Percentiles rank a stretch among this genome's conserved stretches.
These are phyloP conservation scores for Drosophila ochracea DNA, from an alignment of 2,888 invertebrate genomes.

Conservation along the genomic window DNA sequence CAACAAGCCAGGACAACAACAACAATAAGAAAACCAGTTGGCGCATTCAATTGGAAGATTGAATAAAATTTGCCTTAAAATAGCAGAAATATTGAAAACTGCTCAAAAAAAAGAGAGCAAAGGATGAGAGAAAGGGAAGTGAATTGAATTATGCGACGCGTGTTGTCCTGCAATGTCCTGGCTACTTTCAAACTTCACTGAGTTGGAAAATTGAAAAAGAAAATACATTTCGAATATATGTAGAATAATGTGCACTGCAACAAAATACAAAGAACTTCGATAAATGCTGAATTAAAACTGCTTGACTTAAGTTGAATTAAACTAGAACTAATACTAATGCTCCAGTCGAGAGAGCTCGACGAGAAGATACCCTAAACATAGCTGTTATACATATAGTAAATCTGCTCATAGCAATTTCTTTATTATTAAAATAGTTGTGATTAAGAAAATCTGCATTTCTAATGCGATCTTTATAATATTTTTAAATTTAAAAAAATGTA, in stretches of 20 bases:
- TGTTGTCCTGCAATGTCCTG: conserved; percentile 28
- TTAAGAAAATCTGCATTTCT: too few species aligned
- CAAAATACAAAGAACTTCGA: neutral
- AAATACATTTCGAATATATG: conserved; percentile 48
- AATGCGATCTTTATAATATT: too few species aligned
- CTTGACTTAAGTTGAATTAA: neutral
- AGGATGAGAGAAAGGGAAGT: conserved; percentile 9
- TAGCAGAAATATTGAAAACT: conserved; percentile 78
- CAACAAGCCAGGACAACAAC: conserved; percentile 5
- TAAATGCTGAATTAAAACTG: neutral
- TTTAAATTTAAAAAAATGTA: too few species aligned
- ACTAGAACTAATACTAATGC: neutral
- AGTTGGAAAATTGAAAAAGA: conserved; percentile 85
- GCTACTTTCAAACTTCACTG: conserved; percentile 82
- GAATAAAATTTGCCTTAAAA: conserved; percentile 85
- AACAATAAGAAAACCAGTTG: conserved; percentile 5
- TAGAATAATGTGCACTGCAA: conserved; percentile 18
- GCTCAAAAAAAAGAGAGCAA: neutral
- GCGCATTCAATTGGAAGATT: conserved; percentile 84
- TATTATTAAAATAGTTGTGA: too few species aligned
- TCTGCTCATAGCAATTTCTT: too few species aligned
- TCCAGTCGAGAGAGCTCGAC: neutral
- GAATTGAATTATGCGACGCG: conserved; percentile 69
- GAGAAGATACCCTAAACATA: neutral
- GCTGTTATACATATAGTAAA: too few species aligned